Evolutionary conservation across 1,140 invertebrate genomes (phyloP), one percentile per base, ranked within the genome.

Genomic region (Leptoteleia sp.): DNA sequence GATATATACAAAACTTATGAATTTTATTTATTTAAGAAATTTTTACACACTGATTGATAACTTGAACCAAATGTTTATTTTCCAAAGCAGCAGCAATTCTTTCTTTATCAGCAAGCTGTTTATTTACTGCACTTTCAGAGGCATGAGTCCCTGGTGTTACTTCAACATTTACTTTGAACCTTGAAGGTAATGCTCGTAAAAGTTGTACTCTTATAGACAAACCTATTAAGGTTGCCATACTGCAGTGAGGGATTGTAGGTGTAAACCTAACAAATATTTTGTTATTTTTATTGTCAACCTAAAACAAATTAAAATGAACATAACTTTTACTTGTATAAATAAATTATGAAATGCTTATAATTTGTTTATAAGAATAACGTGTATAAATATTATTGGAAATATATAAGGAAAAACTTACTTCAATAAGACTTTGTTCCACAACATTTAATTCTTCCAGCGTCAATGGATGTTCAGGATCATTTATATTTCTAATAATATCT

Each of bases 171-270:
- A 99, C 95, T 91, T 99, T 97, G 83, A 97, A 96, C 47, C 95
- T 91, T 35, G 93, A 84, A 0, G 98, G 98, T 22, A 99, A 87
- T 7, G 95, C 94, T 76, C 98, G 90, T 11, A 99, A 87, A 7
- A 99, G 89, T 86, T 98, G 96, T 0, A 99, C 96, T 64, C 95
- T 88, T 77, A 97, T 95, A 1, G 94, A 94, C 13, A 96, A 87
- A 88, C 95, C 99, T 85, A 99, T 99, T 9, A 99, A 88, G 29
- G 98, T 99, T 15, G 98, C 99, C 97, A 99, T 98, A 81, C 97
- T 98, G 84, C 99, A 99, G 84, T 99, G 98, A 0, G 98, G 98
- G 83, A 99, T 99, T 0, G 99, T 99, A 6, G 99, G 99, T 0
- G 98, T 99, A 87, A 98, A 99, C 64, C 92, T 90, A 3, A 99